A percentile compares a stretch with the other conserved stretches of the same genome.
Conservation (phyloP, 1,140 invertebrate genomes). For the Nilaparvata lugens region DNA sequence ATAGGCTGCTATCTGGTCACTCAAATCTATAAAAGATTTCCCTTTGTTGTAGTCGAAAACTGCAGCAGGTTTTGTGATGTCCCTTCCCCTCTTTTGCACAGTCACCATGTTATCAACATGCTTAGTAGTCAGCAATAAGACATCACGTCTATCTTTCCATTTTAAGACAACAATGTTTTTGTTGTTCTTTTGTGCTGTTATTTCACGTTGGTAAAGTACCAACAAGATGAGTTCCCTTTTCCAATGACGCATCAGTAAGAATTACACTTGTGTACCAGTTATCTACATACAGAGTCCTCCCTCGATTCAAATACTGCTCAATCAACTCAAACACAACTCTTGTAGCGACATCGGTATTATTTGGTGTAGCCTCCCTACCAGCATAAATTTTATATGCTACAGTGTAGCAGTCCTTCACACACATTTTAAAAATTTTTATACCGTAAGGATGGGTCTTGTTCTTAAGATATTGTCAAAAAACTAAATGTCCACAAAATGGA, state of each 20-base stretch:
- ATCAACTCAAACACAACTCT: neutral
- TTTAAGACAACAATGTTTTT: neutral
- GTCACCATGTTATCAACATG: neutral
- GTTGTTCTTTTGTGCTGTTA: neutral
- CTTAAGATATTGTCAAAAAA: neutral
- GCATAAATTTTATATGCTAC: neutral
- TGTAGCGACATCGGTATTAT: neutral
- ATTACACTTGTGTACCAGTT: neutral
- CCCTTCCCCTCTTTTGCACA: neutral
- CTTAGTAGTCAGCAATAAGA: neutral
- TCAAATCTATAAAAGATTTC: constrained; percentile 3
- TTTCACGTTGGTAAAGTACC: neutral
- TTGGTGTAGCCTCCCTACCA: neutral
- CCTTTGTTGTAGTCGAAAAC: neutral
- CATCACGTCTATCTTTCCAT: neutral
- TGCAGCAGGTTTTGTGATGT: neutral
- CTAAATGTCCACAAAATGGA: neutral
- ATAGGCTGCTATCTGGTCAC: neutral
- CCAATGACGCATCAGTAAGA: neutral
- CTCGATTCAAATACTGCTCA: neutral
- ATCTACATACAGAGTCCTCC: neutral
- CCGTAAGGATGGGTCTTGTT: neutral
- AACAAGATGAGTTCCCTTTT: neutral
- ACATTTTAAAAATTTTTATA: neutral
- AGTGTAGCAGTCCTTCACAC: neutral